phyloP scores from a whole-genome alignment of 1,140 invertebrate species.

The Calycopis cecrops region DNA sequence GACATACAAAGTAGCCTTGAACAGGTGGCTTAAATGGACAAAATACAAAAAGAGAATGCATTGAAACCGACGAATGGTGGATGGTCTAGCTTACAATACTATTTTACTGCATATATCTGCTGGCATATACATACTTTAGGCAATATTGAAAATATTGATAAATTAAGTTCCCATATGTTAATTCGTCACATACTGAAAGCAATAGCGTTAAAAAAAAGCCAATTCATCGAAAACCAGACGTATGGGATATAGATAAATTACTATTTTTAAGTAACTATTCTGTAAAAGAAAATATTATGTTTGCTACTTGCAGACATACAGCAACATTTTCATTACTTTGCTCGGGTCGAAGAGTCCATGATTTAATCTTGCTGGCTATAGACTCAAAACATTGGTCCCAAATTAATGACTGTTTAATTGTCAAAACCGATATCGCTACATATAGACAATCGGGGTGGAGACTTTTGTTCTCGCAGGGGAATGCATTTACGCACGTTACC shows the following conservation, averaged over 20 bases:
- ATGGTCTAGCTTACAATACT: no score
- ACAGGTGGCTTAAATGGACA: constrained; percentile 23
- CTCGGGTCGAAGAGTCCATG: constrained; percentile 22
- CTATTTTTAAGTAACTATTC: constrained; percentile 11
- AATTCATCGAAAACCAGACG: constrained; percentile 8
- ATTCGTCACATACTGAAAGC: constrained; percentile 21
- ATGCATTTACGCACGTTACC: no score
- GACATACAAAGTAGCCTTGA: constrained; percentile 27
- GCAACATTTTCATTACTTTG: constrained; percentile 23
- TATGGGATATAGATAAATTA: constrained; percentile 24
- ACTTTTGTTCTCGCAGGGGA: no score
- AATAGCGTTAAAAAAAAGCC: constrained; percentile 23
- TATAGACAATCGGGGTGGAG: constrained; percentile 26
- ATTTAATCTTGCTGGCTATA: constrained; percentile 19
- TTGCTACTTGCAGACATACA: constrained; percentile 19
- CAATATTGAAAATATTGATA: constrained; percentile 9
- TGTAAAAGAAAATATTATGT: constrained; percentile 17
- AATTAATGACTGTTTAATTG: constrained; percentile 14
- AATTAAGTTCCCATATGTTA: constrained; percentile 18
- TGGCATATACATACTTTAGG: constrained; percentile 22
- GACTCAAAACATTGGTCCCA: constrained; percentile 15
- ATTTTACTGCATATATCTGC: constrained; percentile 26
- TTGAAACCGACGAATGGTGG: constrained; percentile 17
- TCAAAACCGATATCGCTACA: constrained; percentile 22
- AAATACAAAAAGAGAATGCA: constrained; percentile 16